Evolutionary conservation across 2,888 invertebrate genomes (phyloP).

Genomic region (Anorthoa munda): DNA sequence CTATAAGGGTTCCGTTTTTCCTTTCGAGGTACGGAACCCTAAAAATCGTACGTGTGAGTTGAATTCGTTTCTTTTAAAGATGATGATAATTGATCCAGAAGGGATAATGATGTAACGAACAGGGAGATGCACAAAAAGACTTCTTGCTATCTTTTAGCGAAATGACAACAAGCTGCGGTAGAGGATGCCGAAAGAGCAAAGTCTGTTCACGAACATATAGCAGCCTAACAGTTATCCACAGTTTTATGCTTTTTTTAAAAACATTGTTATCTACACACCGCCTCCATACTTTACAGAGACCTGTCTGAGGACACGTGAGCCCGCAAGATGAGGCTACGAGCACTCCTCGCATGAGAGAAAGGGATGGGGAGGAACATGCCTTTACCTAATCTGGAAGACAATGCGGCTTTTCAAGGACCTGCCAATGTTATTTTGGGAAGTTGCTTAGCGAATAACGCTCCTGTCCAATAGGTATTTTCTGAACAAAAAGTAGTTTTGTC

Average conservation of each 20-base stretch:
- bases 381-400: constrained; percentile 90
- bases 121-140: background rate
- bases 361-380: constrained; percentile 77
- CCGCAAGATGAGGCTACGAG: constrained; percentile 80
- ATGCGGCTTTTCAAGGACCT: constrained; percentile 81
- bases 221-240: background rate
- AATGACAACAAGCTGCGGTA: background rate
- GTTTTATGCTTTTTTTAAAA: constrained; percentile 37
- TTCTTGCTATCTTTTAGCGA: background rate
- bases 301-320: constrained; percentile 75
- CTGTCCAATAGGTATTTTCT: constrained; percentile 54
- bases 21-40: too few species aligned
- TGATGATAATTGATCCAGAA: background rate
- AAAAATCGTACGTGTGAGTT: background rate
- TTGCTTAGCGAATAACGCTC: constrained; percentile 52
- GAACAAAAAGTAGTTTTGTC: constrained; percentile 64
- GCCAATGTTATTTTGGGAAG: constrained; percentile 79
- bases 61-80: background rate
- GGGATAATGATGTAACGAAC: background rate
- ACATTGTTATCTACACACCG: constrained; percentile 49
- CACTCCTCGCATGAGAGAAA: constrained; percentile 56
- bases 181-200: background rate
- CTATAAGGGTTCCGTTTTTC: too few species aligned
- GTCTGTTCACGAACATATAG: background rate
- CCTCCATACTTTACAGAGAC: constrained; percentile 62